Evolutionary conservation across 1,140 invertebrate species (phyloP).

Genomic region (Philotrypesis tridentata): DNA sequence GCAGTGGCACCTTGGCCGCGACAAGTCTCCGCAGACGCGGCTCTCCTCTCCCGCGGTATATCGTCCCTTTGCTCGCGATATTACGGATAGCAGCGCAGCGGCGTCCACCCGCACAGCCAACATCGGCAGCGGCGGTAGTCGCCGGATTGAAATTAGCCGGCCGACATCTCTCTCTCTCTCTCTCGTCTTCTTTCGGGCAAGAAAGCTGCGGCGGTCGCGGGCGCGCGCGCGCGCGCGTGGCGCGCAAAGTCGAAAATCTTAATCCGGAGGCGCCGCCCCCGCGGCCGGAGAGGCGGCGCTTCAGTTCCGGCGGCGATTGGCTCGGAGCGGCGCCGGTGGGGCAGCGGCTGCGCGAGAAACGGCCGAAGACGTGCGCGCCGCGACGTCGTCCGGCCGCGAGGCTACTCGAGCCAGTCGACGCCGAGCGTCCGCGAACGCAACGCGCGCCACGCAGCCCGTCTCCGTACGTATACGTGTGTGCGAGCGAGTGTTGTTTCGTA

Average conservation of each 20-base stretch:
- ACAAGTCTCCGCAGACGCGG: neutral
- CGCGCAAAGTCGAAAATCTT: conserved; percentile 72
- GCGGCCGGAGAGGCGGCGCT: conserved; percentile 62
- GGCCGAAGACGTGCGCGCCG: conserved; percentile 49
- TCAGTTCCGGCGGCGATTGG: conserved; percentile 57
- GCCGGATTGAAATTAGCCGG: conserved; percentile 33
- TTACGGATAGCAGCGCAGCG: too few relatives aligned
- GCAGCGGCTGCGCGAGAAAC: conserved; percentile 57
- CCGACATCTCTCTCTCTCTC: neutral
- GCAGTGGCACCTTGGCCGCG: neutral
- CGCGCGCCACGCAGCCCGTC: conserved; percentile 59
- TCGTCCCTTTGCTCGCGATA: too few relatives aligned
- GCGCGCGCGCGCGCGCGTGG: too few relatives aligned
- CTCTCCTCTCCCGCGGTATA: neutral
- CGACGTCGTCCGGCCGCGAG: conserved; percentile 44
- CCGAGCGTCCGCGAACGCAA: conserved; percentile 62
- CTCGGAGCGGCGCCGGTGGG: conserved; percentile 56
- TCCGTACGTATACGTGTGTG: too few relatives aligned
- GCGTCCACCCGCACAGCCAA: too few relatives aligned
- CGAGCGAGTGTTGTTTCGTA: too few relatives aligned
- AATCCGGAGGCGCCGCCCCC: conserved; percentile 69
- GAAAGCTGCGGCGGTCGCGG: neutral
- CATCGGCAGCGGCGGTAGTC: too few relatives aligned
- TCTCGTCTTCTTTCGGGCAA: neutral
- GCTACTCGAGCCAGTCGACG: conserved; percentile 64